Base-by-base conservation (phyloP, 92 coral and sea anemone genomes). In the Epizoanthus illoricatus region DNA sequence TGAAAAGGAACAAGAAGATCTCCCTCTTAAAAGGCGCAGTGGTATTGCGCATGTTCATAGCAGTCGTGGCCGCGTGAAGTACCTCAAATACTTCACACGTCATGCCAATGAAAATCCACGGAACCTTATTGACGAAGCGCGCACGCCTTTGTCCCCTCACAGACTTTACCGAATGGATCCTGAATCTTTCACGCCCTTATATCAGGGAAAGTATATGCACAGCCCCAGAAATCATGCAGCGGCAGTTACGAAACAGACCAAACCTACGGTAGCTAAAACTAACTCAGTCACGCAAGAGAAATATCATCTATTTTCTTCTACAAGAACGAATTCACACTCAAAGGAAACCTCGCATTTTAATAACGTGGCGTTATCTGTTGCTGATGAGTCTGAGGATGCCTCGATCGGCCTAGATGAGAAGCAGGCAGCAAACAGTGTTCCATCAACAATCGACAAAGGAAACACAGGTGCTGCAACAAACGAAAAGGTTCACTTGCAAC, bases 1-100 rank as follows among this genome's bases (percentile, higher is more conserved):
- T 55, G 92, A 89, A 67, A 84, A 89, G 28, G 89, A 85, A 69
- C 71, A 75, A 55, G 39, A 23, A 41, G 66, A 68, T 49, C 58
- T 70, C 12, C 76, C 74, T 15, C 15, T 81, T 10, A 64, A 81
- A 20, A 81, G 58, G 41, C 74, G 85, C 28, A 78, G 82, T 64
- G 71, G 65, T 19, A 78, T 78, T 78, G 82, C 82, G 20, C 82
- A 63, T 64, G 82, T 78, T 78, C 10, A 19, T 45, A 57, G n/a
- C 47, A 45, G 13, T 21, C 28, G 5, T 41, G 23, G 63, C 20
- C 52, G 71, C 65, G 40, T 42, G 21, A 78, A 8, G 19, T 16
- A 9, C 11, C 66, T 13, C 52, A 33, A 47, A 6, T 5, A 39
- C 24, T 55, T 18, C 1, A 21, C 33, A 42, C 10, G n/a, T n/a